Evolutionary conservation across 53 echinoderm and acorn worm genomes (phyloP).

Genomic region (Holothuria scabra): DNA sequence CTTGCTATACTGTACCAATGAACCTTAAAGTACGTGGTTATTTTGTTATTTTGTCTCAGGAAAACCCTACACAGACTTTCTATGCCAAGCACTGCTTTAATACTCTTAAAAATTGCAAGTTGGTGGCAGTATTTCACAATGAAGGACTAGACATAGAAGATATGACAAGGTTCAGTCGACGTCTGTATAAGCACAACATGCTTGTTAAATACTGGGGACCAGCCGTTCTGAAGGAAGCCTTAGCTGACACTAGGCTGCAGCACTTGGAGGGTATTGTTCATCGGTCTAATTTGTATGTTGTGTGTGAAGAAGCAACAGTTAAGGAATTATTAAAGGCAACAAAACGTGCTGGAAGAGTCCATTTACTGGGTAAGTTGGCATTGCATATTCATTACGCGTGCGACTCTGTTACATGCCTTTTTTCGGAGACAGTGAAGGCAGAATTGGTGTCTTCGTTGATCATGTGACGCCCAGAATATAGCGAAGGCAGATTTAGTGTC

Average conservation of each 20-base stretch:
- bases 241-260: constrained; percentile 58
- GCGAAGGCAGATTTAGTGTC: too few species aligned
- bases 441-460: too few species aligned
- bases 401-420: too few species aligned
- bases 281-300: constrained; percentile 54
- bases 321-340: constrained; percentile 83
- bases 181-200: constrained; percentile 69
- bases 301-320: constrained; percentile 71
- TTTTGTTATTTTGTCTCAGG: constrained; percentile 50
- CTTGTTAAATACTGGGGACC: constrained; percentile 56
- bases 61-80: constrained; percentile 66
- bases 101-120: constrained; percentile 49
- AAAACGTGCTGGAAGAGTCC: constrained; percentile 52
- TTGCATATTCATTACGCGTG: too few species aligned
- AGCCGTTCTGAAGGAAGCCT: constrained; percentile 48
- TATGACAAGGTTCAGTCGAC: constrained; percentile 51
- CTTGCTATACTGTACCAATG: too few species aligned
- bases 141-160: constrained; percentile 65
- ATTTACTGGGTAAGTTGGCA: too few species aligned
- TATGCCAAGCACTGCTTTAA: constrained; percentile 61
- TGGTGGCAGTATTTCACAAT: constrained; percentile 84
- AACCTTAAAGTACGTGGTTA: too few species aligned
- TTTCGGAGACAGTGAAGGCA: too few species aligned
- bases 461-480: too few species aligned
- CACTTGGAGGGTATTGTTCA: constrained; percentile 50